These are phyloP conservation scores for Oreochromis aureus DNA, from an alignment of 2,113 vertebrate genomes.

Conservation along the genomic window DNA sequence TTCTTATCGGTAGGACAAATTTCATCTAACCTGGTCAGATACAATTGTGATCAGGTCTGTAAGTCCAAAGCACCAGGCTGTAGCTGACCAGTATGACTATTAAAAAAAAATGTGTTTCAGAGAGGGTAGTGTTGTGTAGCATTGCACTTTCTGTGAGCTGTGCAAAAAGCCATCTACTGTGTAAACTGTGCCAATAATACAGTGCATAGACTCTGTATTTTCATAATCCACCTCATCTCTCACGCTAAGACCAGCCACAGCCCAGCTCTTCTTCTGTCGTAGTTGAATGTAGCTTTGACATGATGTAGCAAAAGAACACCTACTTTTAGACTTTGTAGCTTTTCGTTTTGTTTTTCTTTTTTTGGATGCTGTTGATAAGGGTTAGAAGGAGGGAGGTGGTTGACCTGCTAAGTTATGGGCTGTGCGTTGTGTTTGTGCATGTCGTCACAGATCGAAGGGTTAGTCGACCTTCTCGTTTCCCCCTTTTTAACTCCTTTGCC, in stretches of 20 bases:
- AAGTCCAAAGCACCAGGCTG: slow-evolving; percentile 8
- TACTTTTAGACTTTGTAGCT: slow-evolving; percentile 73
- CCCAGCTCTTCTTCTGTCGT: slow-evolving; percentile 71
- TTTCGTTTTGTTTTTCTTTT: not conserved
- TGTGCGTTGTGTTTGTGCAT: slow-evolving; percentile 71
- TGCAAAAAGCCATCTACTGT: slow-evolving; percentile 63
- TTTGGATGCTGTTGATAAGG: slow-evolving; percentile 67
- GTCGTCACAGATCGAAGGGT: slow-evolving; percentile 72
- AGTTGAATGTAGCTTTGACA: slow-evolving; percentile 79
- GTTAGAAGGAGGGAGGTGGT: not conserved
- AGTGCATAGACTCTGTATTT: slow-evolving; percentile 16
- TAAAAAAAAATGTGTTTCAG: slow-evolving; percentile 21
- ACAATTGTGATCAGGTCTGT: slow-evolving; percentile 2
- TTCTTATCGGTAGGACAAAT: not conserved
- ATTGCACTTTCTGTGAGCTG: slow-evolving; percentile 19
- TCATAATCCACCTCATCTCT: slow-evolving; percentile 47
- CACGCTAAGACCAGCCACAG: slow-evolving; percentile 75
- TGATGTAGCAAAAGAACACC: slow-evolving; percentile 76
- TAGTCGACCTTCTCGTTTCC: slow-evolving; percentile 61
- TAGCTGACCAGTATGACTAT: slow-evolving; percentile 15
- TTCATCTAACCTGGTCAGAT: slow-evolving; percentile 15
- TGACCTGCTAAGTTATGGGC: slow-evolving; percentile 55
- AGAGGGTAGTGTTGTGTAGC: slow-evolving; percentile 20
- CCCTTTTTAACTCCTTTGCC: slow-evolving; percentile 44
- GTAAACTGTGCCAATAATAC: slow-evolving; percentile 42